phyloP scores from a whole-genome alignment of 2,888 invertebrate genomes.

The Aphodius sticticus region DNA sequence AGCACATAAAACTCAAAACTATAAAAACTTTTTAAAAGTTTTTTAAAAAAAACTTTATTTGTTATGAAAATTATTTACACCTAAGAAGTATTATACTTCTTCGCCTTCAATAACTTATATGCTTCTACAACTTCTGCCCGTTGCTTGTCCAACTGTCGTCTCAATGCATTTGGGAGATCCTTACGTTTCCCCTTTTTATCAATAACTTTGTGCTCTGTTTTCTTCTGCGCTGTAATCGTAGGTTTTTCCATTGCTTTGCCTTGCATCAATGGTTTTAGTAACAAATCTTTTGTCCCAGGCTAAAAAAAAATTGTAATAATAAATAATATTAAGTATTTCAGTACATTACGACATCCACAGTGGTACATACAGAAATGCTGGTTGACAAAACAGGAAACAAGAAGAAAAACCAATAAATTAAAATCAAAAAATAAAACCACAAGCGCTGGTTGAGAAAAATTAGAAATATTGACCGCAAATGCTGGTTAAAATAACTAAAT shows the following conservation, averaged over 20 bases:
- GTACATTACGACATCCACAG: no score
- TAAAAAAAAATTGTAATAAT: constrained; percentile 58
- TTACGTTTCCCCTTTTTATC: constrained; percentile 69
- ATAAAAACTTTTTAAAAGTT: no score
- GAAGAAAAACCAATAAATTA: no score
- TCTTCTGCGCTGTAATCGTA: constrained; percentile 6
- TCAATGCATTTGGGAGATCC: constrained; percentile 66
- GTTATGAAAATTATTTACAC: not conserved
- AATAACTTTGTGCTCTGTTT: constrained; percentile 52
- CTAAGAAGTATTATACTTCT: constrained; percentile 42
- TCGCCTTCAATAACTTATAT: constrained; percentile 65
- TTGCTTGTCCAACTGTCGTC: constrained; percentile 67
- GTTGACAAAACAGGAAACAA: no score
- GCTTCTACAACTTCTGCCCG: constrained; percentile 67
- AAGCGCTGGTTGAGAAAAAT: no score
- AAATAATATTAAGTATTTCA: no score
- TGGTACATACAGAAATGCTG: no score
- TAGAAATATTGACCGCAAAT: no score
- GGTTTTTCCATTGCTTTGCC: constrained; percentile 20
- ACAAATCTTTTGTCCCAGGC: constrained; percentile 71
- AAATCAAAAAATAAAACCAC: no score
- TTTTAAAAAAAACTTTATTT: not conserved
- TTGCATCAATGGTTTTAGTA: constrained; percentile 65
- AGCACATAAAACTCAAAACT: not conserved
- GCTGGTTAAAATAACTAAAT: no score